Evolutionary conservation across 2,888 invertebrate species (phyloP).

Genomic region (Bombylius discolor): DNA sequence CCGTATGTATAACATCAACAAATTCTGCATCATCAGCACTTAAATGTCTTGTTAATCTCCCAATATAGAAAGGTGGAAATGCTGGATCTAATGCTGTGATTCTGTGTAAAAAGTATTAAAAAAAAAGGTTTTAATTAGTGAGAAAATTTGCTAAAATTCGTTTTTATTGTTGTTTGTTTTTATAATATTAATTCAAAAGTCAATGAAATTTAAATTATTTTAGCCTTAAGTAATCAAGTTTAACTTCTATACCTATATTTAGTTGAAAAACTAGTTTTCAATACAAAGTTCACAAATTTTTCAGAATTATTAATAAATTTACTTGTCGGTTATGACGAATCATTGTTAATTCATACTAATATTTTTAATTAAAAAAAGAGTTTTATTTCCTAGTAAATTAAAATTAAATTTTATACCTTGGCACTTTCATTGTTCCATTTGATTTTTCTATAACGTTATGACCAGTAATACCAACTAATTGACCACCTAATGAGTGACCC

Average conservation of each 20-base stretch:
- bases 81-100: constrained; percentile 48
- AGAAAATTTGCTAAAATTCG: too few species aligned
- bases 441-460: constrained; percentile 22
- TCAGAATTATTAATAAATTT: not conserved
- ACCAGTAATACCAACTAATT: constrained; percentile 31
- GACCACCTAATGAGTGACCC: constrained; percentile 34
- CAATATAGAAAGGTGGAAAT: constrained; percentile 43
- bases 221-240: too few species aligned
- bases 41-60: constrained; percentile 38
- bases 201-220: too few species aligned
- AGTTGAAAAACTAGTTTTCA: too few species aligned
- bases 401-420: constrained; percentile 13
- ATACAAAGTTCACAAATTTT: too few species aligned
- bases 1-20: constrained; percentile 57
- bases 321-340: not conserved
- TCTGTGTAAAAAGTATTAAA: constrained; percentile 24
- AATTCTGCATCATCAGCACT: constrained; percentile 43
- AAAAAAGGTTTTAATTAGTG: too few species aligned
- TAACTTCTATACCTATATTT: too few species aligned
- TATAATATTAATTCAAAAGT: too few species aligned
- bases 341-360: too few species aligned
- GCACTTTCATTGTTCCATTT: constrained; percentile 17
- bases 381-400: not conserved
- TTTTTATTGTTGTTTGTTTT: too few species aligned
- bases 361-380: not conserved